Evolutionary conservation across 2,797 vertebrate species (phyloP).

Genomic region (Helostoma temminkii): DNA sequence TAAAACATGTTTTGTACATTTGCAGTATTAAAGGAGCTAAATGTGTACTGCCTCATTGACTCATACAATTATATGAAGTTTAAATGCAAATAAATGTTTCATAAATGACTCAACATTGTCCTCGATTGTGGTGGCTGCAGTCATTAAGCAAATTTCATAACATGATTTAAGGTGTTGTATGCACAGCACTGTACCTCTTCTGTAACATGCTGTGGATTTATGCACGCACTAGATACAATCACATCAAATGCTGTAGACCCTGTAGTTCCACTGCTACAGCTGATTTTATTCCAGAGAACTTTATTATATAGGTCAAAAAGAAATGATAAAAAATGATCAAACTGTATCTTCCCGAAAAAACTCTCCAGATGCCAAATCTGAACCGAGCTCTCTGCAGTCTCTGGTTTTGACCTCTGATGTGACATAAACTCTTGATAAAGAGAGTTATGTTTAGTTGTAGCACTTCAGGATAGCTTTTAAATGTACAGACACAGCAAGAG

Average conservation of each 20-base stretch:
- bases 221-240: not conserved
- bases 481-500: slow-evolving; percentile 1
- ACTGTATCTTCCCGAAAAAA: too few species aligned
- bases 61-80: not conserved
- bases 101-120: not conserved
- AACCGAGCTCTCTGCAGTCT: not conserved
- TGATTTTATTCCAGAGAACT: too few species aligned
- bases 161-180: not conserved
- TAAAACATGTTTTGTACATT: too few species aligned
- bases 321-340: too few species aligned
- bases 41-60: too few species aligned
- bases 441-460: not conserved
- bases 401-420: not conserved
- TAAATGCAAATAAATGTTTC: not conserved
- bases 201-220: not conserved
- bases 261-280: not conserved
- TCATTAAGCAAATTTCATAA: not conserved
- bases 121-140: not conserved
- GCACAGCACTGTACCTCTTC: not conserved
- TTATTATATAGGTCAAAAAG: too few species aligned
- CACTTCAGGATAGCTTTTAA: slow-evolving; percentile 2
- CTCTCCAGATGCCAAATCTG: too few species aligned
- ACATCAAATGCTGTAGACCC: not conserved
- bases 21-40: too few species aligned
- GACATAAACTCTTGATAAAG: not conserved